Percentiles rank a stretch among this genome's conserved stretches.
phyloP scores from a whole-genome alignment of 2,113 vertebrate genomes.

The Lynx canadensis region DNA sequence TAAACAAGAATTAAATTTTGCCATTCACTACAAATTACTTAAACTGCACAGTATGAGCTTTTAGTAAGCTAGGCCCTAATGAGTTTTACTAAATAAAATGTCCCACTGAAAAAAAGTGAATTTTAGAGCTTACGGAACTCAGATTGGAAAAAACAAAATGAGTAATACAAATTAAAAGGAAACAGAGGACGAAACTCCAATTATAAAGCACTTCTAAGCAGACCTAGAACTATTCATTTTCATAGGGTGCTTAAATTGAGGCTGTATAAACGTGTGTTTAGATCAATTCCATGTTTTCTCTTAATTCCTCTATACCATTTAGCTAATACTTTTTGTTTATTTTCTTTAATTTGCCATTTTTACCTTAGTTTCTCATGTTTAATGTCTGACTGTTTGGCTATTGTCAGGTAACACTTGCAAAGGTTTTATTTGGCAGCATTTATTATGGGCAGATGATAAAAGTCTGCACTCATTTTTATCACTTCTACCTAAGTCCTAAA shows the following conservation, averaged over 20 bases:
- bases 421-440: background rate
- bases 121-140: background rate
- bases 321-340: background rate
- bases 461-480: constrained; percentile 28
- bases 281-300: background rate
- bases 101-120: background rate
- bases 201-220: background rate
- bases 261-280: background rate
- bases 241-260: background rate
- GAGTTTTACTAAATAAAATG: constrained; percentile 9
- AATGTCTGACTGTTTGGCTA: background rate
- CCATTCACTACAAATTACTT: background rate
- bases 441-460: background rate
- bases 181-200: background rate
- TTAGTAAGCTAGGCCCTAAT: background rate
- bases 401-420: background rate
- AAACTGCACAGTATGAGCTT: background rate
- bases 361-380: background rate
- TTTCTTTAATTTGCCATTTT: background rate
- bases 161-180: background rate
- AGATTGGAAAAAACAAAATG: background rate
- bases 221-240: background rate
- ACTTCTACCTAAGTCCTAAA: background rate
- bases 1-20: background rate
- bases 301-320: background rate